Evolutionary conservation across 2,797 vertebrate species (phyloP).

Genomic region (Micropoecilia bifurca): DNA sequence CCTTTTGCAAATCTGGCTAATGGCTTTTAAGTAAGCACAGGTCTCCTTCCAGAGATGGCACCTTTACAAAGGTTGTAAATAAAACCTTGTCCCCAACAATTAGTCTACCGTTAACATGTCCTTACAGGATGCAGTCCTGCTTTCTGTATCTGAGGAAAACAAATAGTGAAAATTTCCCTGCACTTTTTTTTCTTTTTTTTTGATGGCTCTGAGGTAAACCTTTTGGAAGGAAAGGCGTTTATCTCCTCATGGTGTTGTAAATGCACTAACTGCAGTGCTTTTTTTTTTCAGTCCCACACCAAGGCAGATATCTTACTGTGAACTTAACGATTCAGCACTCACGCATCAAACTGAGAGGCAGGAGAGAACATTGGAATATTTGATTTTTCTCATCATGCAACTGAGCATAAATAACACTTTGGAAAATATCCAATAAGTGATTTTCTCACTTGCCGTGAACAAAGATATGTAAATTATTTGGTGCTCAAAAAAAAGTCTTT

Average conservation of each 20-base stretch:
- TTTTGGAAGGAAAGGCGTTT: constrained; percentile 73
- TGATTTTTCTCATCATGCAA: constrained; percentile 75
- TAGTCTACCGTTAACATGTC: not conserved
- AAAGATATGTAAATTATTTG: constrained; percentile 15
- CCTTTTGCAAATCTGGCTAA: constrained; percentile 9
- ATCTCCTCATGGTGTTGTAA: constrained; percentile 59
- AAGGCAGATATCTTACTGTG: constrained; percentile 71
- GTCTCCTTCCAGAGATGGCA: not conserved
- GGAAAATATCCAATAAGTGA: constrained; percentile 71
- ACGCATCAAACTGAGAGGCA: constrained; percentile 71
- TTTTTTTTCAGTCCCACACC: constrained; percentile 44
- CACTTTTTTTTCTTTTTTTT: constrained; percentile 41
- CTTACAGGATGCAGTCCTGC: not conserved
- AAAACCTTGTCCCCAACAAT: constrained; percentile 18
- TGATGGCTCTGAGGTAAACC: constrained; percentile 67
- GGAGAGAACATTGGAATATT: constrained; percentile 76
- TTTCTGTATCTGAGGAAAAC: not conserved
- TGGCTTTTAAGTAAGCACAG: constrained; percentile 9
- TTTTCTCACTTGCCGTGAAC: constrained; percentile 16
- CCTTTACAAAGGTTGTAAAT: constrained; percentile 19
- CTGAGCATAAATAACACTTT: constrained; percentile 70
- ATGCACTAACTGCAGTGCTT: constrained; percentile 60
- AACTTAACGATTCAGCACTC: constrained; percentile 70
- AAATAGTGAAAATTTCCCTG: too few relatives aligned
- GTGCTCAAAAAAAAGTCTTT: not conserved